Base-by-base conservation (phyloP, 2,888 invertebrate species). In the Malthinus flaveolus region DNA sequence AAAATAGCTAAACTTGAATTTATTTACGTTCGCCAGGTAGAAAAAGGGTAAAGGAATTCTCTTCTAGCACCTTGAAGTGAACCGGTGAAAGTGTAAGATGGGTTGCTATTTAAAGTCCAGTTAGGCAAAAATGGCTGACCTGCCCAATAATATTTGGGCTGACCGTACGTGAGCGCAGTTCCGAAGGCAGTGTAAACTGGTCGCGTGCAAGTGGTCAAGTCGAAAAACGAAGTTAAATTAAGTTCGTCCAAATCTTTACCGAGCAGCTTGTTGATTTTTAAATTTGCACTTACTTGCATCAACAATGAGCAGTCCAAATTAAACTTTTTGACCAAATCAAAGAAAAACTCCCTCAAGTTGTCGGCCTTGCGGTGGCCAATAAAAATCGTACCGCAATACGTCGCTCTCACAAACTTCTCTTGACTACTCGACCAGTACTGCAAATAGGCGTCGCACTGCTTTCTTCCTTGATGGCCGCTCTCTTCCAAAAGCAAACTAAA, bases 221-320 rank as follows among this genome's bases (percentile, higher is more conserved):
- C 59, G 10, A 59, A 46, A 11, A 54, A 33, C 4, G 59, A 59
- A 0, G 54, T 59, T 6, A 49, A 59, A 46, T 54, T 45, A 13
- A 34, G 15, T n/a, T 59, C 59, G 2, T 53, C 54, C 1, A 59
- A 12, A 31, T 54, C 54, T 35, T 59, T 59, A 3, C 32, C 9
- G 5, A 59, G 6, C 7, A 59, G 11, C 33, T 53, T 59, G 8
- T 45, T 34, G 8, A 54, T 54, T 34, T 59, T 59, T 15, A 37
- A 11, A 15, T 46, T 53, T 3, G 52, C 32, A 32, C 39, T 52
- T 8, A 59, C 46, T 42, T 59, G 54, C 9, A 59, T 11, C 7
- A 59, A 31, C 4, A 59, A 32, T 6, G 59, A 54, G 7, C 45
- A 50, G 36, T 59, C 59, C 32, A 59, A 55, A n/a, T 34, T 55